Evolutionary conservation across 2,113 vertebrate genomes (phyloP), one percentile per base, ranked within the genome.

Genomic region (Zosterops japonicus): DNA sequence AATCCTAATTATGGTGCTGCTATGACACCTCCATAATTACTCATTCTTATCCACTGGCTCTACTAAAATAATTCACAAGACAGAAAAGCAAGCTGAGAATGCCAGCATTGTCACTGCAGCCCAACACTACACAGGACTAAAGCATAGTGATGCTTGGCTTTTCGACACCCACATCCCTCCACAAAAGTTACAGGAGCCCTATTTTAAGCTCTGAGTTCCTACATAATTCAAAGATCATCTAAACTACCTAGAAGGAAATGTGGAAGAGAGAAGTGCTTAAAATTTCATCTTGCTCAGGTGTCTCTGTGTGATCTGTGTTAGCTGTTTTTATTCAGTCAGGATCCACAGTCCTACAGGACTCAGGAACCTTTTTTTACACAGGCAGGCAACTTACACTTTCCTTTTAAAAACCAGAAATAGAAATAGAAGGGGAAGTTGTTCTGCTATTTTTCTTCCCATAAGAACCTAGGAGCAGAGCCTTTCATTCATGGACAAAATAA

Each of bases 21-120:
- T 93, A 93, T 94, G 95, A 96, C 88, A 96, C 94, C 94, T 95
- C 93, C 95, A 92, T 97, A 97, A 97, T 97, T 96, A 97, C 85
- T 97, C 91, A 95, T 97, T 95, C 93, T 95, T 93, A 96, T 96
- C 90, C 81, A 96, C 91, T 93, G 87, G 78, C 86, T 94, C 93
- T 74, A 76, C 93, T 97, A 60, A 95, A 94, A 95, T 92, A 93
- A 96, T 95, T 93, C 86, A 86, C 71, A 92, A 91, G 89, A 93
- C 80, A 95, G 89, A 89, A 95, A 93, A 86, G 75, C 90, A 95
- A 95, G 85, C 87, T 92, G 92, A 91, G 92, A 89, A 92, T 50
- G 90, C 78, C 90, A 87, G 42, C 74, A 90, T 57, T 92, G 90
- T 94, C 88, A 91, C 33, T 53, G 42, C 52, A 75, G 56, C 56